phyloP scores from a whole-genome alignment of 2,113 vertebrate species.

The Cynopterus brachyotis region DNA sequence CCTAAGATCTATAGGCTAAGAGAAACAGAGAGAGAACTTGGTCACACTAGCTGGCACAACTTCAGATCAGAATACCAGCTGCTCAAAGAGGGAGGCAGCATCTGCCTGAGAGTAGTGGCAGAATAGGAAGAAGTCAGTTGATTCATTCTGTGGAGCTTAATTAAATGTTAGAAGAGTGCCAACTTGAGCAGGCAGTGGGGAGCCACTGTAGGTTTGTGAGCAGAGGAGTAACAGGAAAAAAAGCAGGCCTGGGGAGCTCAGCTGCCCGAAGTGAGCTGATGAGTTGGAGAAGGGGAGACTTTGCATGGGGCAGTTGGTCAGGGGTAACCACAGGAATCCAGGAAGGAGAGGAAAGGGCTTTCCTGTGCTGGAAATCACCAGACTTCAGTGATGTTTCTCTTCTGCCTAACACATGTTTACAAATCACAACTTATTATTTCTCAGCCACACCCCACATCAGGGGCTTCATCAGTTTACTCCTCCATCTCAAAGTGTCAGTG shows the following conservation, averaged over 20 bases:
- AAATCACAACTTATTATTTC: not conserved
- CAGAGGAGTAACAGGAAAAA: not conserved
- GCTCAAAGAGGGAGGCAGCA: not conserved
- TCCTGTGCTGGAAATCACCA: not conserved
- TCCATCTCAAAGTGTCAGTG: not conserved
- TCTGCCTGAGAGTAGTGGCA: not conserved
- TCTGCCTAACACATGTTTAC: not conserved
- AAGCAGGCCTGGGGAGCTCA: not conserved
- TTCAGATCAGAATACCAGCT: not conserved
- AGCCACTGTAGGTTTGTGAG: constrained; percentile 13
- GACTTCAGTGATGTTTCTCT: not conserved
- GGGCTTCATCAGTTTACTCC: not conserved
- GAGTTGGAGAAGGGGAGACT: not conserved
- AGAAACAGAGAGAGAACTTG: constrained; percentile 3
- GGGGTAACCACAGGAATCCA: not conserved
- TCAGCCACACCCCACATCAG: not conserved
- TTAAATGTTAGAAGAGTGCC: not conserved
- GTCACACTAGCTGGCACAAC: not conserved
- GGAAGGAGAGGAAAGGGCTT: not conserved
- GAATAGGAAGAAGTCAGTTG: not conserved
- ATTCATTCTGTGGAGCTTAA: not conserved
- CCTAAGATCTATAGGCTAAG: not conserved
- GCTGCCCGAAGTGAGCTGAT: not conserved
- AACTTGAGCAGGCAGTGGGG: not conserved
- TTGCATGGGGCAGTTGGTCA: not conserved